These are phyloP conservation scores for Microplitis deprimator DNA, from an alignment of 2,888 invertebrate species.

Conservation along the genomic window DNA sequence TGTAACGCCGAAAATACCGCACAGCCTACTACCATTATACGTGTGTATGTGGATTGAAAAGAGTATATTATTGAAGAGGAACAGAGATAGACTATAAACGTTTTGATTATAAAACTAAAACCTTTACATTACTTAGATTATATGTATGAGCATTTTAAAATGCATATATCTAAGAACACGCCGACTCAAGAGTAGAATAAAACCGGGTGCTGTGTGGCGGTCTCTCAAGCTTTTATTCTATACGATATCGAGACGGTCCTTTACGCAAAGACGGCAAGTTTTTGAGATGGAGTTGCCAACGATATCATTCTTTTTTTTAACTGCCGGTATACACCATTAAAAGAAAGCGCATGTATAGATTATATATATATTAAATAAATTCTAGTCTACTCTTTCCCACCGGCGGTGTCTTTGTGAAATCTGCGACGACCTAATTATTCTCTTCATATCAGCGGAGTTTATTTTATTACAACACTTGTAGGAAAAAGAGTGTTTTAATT, in stretches of 20 bases:
- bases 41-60: slow-evolving; percentile 21
- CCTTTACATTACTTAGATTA: slow-evolving; percentile 35
- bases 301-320: slow-evolving; percentile 11
- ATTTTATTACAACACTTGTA: neutral
- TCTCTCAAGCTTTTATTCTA: slow-evolving; percentile 25
- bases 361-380: slow-evolving; percentile 6
- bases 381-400: slow-evolving; percentile 12
- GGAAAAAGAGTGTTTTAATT: neutral
- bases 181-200: slow-evolving; percentile 21
- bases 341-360: neutral
- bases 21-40: slow-evolving; percentile 30
- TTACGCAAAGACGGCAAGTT: slow-evolving; percentile 15
- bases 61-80: slow-evolving; percentile 17
- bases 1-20: slow-evolving; percentile 50
- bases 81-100: slow-evolving; percentile 26
- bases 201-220: neutral
- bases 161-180: slow-evolving; percentile 31
- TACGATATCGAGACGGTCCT: slow-evolving; percentile 24
- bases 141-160: slow-evolving; percentile 43
- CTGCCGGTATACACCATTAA: neutral
- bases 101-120: slow-evolving; percentile 43
- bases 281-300: slow-evolving; percentile 19
- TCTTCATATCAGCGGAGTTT: slow-evolving; percentile 14
- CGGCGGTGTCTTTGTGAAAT: slow-evolving; percentile 27
- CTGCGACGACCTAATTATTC: slow-evolving; percentile 26